phyloP scores from a whole-genome alignment of 2,797 vertebrate species.

The Novumbra hubbsi region DNA sequence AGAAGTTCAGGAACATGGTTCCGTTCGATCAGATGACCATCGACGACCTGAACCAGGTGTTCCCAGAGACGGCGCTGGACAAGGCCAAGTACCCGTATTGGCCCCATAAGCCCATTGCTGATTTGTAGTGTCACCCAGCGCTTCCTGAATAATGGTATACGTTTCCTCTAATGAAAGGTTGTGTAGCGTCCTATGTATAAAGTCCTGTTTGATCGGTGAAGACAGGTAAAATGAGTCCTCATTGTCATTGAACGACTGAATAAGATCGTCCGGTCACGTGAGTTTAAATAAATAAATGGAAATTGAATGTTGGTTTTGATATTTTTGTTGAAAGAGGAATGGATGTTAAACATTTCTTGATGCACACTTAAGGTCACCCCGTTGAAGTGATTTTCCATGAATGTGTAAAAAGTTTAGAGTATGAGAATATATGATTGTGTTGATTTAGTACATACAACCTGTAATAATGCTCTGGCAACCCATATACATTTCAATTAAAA shows the following conservation, averaged over 20 bases:
- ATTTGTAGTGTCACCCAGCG: slow-evolving; percentile 67
- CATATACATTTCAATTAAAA: too few species aligned
- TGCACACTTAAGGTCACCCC: not conserved
- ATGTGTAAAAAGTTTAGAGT: not conserved
- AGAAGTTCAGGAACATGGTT: slow-evolving; percentile 75
- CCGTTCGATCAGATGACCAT: slow-evolving; percentile 90
- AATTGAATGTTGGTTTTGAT: not conserved
- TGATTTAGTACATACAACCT: slow-evolving; percentile 4
- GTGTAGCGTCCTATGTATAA: slow-evolving; percentile 29
- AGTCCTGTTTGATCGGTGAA: slow-evolving; percentile 12
- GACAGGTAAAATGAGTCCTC: slow-evolving; percentile 20
- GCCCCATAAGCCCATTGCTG: slow-evolving; percentile 87
- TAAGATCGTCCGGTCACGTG: not conserved
- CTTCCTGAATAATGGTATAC: slow-evolving; percentile 7
- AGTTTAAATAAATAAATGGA: not conserved
- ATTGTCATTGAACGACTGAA: slow-evolving; percentile 6
- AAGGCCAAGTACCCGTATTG: slow-evolving; percentile 88
- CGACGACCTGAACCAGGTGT: slow-evolving; percentile 75
- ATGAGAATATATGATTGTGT: not conserved
- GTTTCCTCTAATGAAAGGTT: slow-evolving; percentile 18
- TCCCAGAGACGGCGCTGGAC: slow-evolving; percentile 89
- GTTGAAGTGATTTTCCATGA: slow-evolving; percentile 1
- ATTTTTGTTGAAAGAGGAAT: not conserved
- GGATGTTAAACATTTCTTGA: not conserved
- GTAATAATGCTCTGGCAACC: too few species aligned